A percentile compares a stretch with the other conserved stretches of the same genome.
Evolutionary conservation across 1,140 invertebrate genomes (phyloP).

Genomic region (Zeugodacus cucurbitae): DNA sequence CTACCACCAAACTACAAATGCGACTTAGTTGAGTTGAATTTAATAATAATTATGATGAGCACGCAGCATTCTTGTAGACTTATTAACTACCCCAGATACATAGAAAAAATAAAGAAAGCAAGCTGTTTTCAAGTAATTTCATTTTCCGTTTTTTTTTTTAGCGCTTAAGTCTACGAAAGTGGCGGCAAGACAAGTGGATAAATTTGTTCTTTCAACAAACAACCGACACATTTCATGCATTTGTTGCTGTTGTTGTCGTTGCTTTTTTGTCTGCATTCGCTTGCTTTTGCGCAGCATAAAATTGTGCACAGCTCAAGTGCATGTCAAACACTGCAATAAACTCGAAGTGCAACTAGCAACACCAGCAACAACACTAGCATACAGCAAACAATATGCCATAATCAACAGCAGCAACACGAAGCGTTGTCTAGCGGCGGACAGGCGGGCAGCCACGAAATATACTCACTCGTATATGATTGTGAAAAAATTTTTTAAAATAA

Average conservation of each 20-base stretch:
- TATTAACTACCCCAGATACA: slow-evolving; percentile 14
- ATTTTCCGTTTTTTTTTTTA: neutral
- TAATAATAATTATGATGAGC: slow-evolving; percentile 27
- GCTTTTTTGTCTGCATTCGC: neutral
- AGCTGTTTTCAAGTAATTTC: neutral
- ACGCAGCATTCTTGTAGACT: neutral
- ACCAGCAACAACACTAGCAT: neutral
- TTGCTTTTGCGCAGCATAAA: neutral
- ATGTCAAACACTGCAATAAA: slow-evolving; percentile 38
- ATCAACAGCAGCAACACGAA: neutral
- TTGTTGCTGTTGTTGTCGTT: neutral
- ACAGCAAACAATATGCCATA: slow-evolving; percentile 25
- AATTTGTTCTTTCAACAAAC: slow-evolving; percentile 23
- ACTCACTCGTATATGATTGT: neutral
- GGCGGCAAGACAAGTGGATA: slow-evolving; percentile 32
- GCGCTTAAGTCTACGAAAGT: slow-evolving; percentile 6
- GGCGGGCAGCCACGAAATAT: neutral
- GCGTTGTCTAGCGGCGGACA: neutral
- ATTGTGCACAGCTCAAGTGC: slow-evolving; percentile 37
- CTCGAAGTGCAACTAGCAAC: slow-evolving; percentile 7
- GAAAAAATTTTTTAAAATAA: neutral
- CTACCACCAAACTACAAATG: neutral
- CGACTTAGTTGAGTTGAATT: slow-evolving; percentile 6
- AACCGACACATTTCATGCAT: neutral
- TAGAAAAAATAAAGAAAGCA: neutral